Evolutionary conservation across 2,113 vertebrate species (phyloP).

Genomic region (Toxotes jaculatrix): DNA sequence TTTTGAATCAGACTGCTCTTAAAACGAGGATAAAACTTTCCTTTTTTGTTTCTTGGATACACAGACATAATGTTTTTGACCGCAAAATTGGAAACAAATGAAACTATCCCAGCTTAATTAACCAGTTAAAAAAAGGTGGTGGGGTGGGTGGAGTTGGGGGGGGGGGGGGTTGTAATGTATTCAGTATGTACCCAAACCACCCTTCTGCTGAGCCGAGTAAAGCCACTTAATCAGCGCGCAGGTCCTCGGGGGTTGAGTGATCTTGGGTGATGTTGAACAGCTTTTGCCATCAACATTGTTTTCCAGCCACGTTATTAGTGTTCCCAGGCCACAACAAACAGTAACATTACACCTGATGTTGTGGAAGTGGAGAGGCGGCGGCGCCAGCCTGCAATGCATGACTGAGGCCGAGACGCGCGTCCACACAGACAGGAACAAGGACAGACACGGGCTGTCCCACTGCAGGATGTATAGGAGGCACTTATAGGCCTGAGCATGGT

Average conservation of each 20-base stretch:
- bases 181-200: constrained; percentile 26
- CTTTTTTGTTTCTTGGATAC: background rate
- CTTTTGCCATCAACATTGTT: constrained; percentile 80
- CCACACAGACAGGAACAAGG: constrained; percentile 63
- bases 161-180: background rate
- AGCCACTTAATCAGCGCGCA: constrained; percentile 62
- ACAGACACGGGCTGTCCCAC: constrained; percentile 63
- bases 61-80: background rate
- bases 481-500: background rate
- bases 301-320: constrained; percentile 79
- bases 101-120: background rate
- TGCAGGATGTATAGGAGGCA: constrained; percentile 26
- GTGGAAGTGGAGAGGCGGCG: constrained; percentile 84
- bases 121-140: background rate
- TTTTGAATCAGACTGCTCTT: background rate
- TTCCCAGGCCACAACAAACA: constrained; percentile 85
- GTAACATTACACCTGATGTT: constrained; percentile 89
- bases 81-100: background rate
- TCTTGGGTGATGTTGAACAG: constrained; percentile 79
- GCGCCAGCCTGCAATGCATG: constrained; percentile 87
- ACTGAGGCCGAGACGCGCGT: constrained; percentile 78
- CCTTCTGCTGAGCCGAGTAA: constrained; percentile 37
- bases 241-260: constrained; percentile 75
- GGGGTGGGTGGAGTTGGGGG: no score
- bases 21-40: background rate